These are phyloP conservation scores for Drosophila ohnishii DNA, from an alignment of 1,140 invertebrate species.

Conservation along the genomic window DNA sequence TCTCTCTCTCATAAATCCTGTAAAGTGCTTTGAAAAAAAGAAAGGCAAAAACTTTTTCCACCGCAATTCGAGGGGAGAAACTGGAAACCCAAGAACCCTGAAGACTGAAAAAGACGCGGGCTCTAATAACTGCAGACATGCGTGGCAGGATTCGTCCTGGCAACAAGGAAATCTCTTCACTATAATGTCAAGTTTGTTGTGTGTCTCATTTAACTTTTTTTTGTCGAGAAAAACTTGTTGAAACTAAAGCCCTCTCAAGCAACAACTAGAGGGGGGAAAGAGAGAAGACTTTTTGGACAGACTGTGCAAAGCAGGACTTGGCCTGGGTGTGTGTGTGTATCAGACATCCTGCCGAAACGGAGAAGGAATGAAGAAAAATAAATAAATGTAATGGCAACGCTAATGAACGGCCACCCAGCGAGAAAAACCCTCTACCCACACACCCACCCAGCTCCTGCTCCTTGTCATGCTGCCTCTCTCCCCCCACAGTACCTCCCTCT, in stretches of 20 bases:
- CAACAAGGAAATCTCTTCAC: constrained; percentile 7
- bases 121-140: constrained; percentile 39
- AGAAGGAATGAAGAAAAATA: constrained; percentile 50
- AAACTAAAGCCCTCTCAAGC: constrained; percentile 28
- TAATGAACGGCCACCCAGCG: constrained; percentile 40
- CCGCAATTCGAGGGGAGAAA: constrained; percentile 2
- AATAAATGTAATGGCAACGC: constrained; percentile 52
- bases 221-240: constrained; percentile 34
- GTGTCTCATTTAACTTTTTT: constrained; percentile 44
- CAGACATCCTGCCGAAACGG: constrained; percentile 40
- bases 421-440: not conserved
- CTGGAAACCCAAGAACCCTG: not conserved
- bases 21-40: constrained; percentile 29
- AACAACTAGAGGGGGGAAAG: constrained; percentile 14
- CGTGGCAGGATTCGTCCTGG: constrained; percentile 25
- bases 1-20: constrained; percentile 25
- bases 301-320: constrained; percentile 5
- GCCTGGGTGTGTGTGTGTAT: constrained; percentile 6
- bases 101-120: constrained; percentile 4
- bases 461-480: not conserved
- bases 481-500: not conserved
- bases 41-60: constrained; percentile 9
- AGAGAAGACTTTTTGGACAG: constrained; percentile 19
- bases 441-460: not conserved
- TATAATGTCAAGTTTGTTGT: constrained; percentile 32